Evolutionary conservation across 2,888 invertebrate genomes (phyloP), one percentile per base, ranked within the genome.

Genomic region (Drosophila nr. perissopoda): DNA sequence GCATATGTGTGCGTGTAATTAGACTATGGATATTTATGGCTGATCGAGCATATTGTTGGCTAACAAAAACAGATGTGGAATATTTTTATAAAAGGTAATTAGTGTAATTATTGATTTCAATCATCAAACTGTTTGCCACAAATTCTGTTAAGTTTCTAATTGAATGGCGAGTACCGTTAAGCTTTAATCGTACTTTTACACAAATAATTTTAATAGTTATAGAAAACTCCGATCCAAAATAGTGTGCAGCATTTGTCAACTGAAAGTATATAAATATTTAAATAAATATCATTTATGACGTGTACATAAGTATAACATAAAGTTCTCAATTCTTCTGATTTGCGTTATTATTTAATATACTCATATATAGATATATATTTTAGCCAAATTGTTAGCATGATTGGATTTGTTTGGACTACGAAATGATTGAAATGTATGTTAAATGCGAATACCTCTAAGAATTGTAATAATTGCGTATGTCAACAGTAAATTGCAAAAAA

Each of bases 61-160:
- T 63, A 56, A 29, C 36, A 2, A 33, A 40, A 61, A 36, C 11
- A 66, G 58, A 73, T 34, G 59, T 57, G 16, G 52, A 61, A 59
- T 82, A 78, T 80, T 80, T 78, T 82, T 80, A 53, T 82, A 82
- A 65, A 18, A 31, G 36, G 13, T 42, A 25, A n/a, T 36, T 64
- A 25, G 45, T 25, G 2, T 36, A 36, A 42, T 38, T 54, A 58
- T 38, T 36, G 31, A 53, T 33, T 45, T 31, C 13, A 34, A 53
- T 45, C 61, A 49, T 61, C 11, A 61, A 48, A 59, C 59, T 11
- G 16, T 36, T 77, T 52, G 42, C 29, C 18, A 27, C 38, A 48
- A 49, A 38, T 40, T 58, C 33, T 58, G 38, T 64, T 73, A 62
- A 60, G 66, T 69, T 76, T 49, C 18, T 68, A 13, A 64, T 61